These are phyloP conservation scores for Phyllopteryx taeniolatus DNA, from an alignment of 2,113 vertebrate species.

Conservation along the genomic window DNA sequence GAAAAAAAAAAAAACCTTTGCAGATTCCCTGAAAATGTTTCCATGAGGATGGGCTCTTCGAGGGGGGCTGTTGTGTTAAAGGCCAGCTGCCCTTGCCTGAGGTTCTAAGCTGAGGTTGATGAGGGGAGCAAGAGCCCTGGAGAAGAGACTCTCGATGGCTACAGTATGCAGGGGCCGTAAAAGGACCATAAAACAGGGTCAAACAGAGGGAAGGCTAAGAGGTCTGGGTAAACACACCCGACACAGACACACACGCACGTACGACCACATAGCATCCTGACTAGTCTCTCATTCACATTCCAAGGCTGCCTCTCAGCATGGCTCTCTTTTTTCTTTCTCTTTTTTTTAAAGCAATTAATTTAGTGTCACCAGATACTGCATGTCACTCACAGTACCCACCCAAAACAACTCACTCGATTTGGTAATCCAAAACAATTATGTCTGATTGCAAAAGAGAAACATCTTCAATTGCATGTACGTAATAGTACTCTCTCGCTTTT, in stretches of 20 bases:
- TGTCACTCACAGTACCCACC: neutral
- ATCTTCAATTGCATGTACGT: neutral
- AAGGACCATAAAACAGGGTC: slow-evolving; percentile 68
- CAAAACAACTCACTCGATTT: neutral
- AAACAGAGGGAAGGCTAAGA: slow-evolving; percentile 53
- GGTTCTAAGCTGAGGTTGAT: slow-evolving; percentile 44
- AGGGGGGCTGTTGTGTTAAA: slow-evolving; percentile 4
- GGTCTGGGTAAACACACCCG: slow-evolving; percentile 56
- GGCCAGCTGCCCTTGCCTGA: slow-evolving; percentile 44
- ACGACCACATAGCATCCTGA: slow-evolving; percentile 17
- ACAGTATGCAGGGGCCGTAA: slow-evolving; percentile 58
- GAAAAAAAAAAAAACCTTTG: slow-evolving; percentile 5
- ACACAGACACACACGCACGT: slow-evolving; percentile 34
- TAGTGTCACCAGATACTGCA: slow-evolving; percentile 18
- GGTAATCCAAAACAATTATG: neutral
- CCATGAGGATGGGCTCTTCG: slow-evolving; percentile 9
- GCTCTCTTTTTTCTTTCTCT: slow-evolving; percentile 32
- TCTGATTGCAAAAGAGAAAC: neutral
- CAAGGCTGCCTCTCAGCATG: slow-evolving; percentile 19
- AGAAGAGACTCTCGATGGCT: slow-evolving; percentile 54
- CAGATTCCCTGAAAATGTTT: neutral
- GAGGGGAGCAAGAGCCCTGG: slow-evolving; percentile 48
- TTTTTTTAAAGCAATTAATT: slow-evolving; percentile 31
- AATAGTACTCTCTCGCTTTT: neutral
- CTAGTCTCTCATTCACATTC: slow-evolving; percentile 45